Percentiles rank a stretch among this genome's conserved stretches.
Conservation (phyloP, 1,140 invertebrate genomes). For the Pantala flavescens region DNA sequence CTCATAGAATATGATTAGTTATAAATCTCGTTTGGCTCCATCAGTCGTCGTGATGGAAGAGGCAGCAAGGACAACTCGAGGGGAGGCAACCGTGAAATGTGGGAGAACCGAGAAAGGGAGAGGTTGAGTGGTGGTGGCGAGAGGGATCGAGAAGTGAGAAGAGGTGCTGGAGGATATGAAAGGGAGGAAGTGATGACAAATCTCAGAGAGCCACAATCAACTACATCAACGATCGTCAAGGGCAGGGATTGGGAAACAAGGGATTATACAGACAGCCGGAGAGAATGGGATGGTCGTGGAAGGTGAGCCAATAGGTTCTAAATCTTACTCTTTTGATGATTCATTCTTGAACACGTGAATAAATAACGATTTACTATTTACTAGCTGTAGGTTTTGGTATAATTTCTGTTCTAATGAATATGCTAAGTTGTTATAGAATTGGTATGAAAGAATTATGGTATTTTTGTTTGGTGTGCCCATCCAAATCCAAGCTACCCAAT, state of each 20-base stretch:
- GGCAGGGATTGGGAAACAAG: slow-evolving; percentile 21
- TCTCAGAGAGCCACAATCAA: not conserved
- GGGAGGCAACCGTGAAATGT: slow-evolving; percentile 15
- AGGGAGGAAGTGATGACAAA: slow-evolving; percentile 14
- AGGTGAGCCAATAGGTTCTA: slow-evolving; percentile 11
- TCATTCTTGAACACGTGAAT: too few species aligned
- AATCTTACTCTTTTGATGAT: too few species aligned
- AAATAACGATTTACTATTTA: too few species aligned
- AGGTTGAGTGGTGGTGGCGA: not conserved
- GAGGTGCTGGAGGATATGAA: slow-evolving; percentile 17
- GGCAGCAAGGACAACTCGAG: slow-evolving; percentile 18
- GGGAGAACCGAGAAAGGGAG: slow-evolving; percentile 18
- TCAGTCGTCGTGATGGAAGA: slow-evolving; percentile 19
- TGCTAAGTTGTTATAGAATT: too few species aligned
- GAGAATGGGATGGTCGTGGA: slow-evolving; percentile 23
- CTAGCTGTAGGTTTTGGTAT: too few species aligned
- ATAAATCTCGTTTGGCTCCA: not conserved
- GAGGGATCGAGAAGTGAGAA: slow-evolving; percentile 11
- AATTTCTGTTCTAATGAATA: too few species aligned
- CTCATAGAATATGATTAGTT: too few species aligned
- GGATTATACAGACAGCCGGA: slow-evolving; percentile 19
- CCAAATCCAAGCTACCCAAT: too few species aligned
- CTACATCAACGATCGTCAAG: not conserved
- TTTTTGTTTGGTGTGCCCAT: too few species aligned
- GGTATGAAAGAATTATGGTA: too few species aligned